Evolutionary conservation across 2,113 vertebrate genomes (phyloP), one percentile per base, ranked within the genome.

Genomic region (Lota lota): DNA sequence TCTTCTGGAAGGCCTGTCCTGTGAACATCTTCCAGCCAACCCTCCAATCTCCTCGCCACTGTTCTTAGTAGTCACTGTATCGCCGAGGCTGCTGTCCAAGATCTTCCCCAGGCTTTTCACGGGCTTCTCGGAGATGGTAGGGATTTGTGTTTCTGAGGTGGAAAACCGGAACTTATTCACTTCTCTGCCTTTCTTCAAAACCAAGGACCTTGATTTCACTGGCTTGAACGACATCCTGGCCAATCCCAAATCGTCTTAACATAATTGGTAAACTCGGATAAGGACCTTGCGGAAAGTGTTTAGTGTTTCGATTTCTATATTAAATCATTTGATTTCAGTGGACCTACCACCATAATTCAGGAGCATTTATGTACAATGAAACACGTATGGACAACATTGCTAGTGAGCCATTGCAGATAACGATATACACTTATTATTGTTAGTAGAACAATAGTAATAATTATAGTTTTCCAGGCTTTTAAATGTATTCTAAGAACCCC

Each of bases 151-250:
- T 22, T n/a, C 22, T 65, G 63, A 14, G 20, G 22, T 65, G n/a
- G 36, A 36, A 24, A 50, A 50, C 10, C 28, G 15, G 2, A 65
- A 65, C n/a, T 15, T 51, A 14, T 65, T 20, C 22, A 17, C 36
- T 15, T 22, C 63, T 65, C 63, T 65, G 36, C 58, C 67, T n/a
- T 53, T 53, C 57, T 69, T 69, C 59, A 69, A 69, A 10, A 69
- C 67, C 59, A 69, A 21, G 21, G 20, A 69, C 21, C 59, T 69
- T 62, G 58, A 62, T 24, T 69, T 61, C 11, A 12, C 18, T 61
- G 20, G 58, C 40, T 62, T 69, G 33, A 69, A 69, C 2, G 22
- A 60, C 28, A 69, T 50, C 59, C 67, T 61, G 24, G 67, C 67
- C 58, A 57, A 69, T 51, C 16, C 58, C 14, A 69, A 33, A 33